phyloP scores from a whole-genome alignment of 2,113 vertebrate species.

The Platichthys stellatus region DNA sequence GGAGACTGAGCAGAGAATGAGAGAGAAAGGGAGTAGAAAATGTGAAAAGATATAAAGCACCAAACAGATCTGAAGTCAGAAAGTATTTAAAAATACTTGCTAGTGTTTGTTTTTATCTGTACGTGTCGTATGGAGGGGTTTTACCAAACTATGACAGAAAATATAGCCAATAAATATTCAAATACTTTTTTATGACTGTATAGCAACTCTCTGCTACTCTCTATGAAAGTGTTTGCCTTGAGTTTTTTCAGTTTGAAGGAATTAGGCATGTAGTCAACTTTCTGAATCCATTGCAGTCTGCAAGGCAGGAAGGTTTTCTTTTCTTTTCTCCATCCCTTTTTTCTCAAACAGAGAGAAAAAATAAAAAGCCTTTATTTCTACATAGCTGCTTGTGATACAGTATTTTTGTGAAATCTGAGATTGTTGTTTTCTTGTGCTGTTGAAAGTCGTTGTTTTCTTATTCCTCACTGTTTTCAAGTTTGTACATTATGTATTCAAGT shows the following conservation, averaged over 20 bases:
- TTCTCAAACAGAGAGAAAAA: neutral
- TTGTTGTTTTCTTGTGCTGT: conserved; percentile 10
- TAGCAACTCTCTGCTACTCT: neutral
- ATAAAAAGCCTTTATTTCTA: neutral
- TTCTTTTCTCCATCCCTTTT: neutral
- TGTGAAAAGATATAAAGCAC: conserved; percentile 12
- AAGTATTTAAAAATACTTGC: conserved; percentile 18
- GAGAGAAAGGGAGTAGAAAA: neutral
- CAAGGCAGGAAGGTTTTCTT: neutral
- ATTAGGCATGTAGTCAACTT: neutral
- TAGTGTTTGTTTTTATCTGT: conserved; percentile 27
- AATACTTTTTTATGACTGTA: conserved; percentile 1
- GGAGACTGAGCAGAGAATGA: conserved; percentile 12
- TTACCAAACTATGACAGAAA: neutral
- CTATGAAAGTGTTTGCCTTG: neutral
- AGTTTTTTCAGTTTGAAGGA: neutral
- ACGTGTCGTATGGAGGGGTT: neutral
- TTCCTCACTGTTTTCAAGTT: conserved; percentile 45
- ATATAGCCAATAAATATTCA: neutral
- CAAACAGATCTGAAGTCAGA: conserved; percentile 14
- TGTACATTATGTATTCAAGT: conserved; percentile 60
- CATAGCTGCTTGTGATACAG: neutral
- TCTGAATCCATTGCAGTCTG: neutral
- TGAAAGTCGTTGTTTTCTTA: conserved; percentile 18
- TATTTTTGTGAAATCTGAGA: conserved; percentile 41